A percentile compares a stretch with the other conserved stretches of the same genome.
Conservation (phyloP, 2,888 invertebrate genomes). For the Leistus spinibarbis region DNA sequence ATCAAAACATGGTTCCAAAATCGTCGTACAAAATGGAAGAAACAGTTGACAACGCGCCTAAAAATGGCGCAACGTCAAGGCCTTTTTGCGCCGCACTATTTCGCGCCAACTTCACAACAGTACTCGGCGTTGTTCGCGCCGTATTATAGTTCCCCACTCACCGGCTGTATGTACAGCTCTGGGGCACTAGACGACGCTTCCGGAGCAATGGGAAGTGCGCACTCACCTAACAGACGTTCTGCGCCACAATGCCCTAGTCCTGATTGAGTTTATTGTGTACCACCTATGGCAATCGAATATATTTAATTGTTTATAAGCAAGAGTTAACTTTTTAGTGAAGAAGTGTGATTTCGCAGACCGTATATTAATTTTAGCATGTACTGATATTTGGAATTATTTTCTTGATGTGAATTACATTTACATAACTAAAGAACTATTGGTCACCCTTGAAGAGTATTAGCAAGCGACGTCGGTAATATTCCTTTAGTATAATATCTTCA, state of each 20-base stretch:
- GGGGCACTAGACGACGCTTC: conserved; percentile 57
- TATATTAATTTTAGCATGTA: too few relatives aligned
- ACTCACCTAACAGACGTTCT: conserved; percentile 43
- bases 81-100: conserved; percentile 72
- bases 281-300: not conserved
- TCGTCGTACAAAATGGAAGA: conserved; percentile 96
- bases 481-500: too few relatives aligned
- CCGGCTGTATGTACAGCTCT: conserved; percentile 66
- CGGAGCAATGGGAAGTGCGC: conserved; percentile 43
- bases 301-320: not conserved
- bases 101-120: conserved; percentile 65
- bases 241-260: conserved; percentile 27
- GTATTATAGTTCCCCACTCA: conserved; percentile 64
- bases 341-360: too few relatives aligned
- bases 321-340: too few relatives aligned
- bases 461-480: too few relatives aligned
- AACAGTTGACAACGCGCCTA: conserved; percentile 87
- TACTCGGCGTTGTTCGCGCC: conserved; percentile 67
- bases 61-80: conserved; percentile 90
- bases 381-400: too few relatives aligned
- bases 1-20: conserved; percentile 98
- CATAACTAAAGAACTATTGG: too few relatives aligned
- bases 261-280: conserved; percentile 4
- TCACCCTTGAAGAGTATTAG: too few relatives aligned
- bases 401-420: too few relatives aligned